These are phyloP conservation scores for Polydesmus complanatus DNA, from an alignment of 2,888 invertebrate genomes.

Conservation along the genomic window DNA sequence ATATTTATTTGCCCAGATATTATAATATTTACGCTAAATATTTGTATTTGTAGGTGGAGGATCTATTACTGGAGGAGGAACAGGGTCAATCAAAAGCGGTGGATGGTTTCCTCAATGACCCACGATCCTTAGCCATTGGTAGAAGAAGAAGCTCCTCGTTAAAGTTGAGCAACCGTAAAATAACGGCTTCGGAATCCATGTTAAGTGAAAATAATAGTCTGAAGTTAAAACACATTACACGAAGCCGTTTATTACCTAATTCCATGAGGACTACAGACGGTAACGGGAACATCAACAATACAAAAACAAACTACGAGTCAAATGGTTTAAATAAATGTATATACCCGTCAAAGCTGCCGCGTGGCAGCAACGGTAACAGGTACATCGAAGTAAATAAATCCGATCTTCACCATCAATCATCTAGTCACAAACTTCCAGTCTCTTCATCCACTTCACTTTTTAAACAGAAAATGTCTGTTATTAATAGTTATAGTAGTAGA, in stretches of 20 bases:
- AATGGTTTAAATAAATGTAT: too few relatives aligned
- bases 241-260: background rate
- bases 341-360: constrained; percentile 11
- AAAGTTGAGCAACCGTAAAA: background rate
- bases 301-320: too few relatives aligned
- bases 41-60: background rate
- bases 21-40: too few relatives aligned
- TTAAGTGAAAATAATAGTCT: background rate
- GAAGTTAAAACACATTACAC: background rate
- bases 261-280: background rate
- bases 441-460: background rate
- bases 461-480: background rate
- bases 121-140: background rate
- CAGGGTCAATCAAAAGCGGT: background rate
- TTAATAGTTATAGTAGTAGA: background rate
- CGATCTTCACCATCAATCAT: background rate
- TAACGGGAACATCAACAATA: background rate
- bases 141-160: background rate
- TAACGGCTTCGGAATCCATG: background rate
- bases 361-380: background rate
- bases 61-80: background rate
- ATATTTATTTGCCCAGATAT: too few relatives aligned
- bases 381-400: background rate
- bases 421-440: too few relatives aligned
- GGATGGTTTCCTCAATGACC: background rate